Evolutionary conservation across 2,797 vertebrate genomes (phyloP).

Genomic region (Bucorvus abyssinicus): DNA sequence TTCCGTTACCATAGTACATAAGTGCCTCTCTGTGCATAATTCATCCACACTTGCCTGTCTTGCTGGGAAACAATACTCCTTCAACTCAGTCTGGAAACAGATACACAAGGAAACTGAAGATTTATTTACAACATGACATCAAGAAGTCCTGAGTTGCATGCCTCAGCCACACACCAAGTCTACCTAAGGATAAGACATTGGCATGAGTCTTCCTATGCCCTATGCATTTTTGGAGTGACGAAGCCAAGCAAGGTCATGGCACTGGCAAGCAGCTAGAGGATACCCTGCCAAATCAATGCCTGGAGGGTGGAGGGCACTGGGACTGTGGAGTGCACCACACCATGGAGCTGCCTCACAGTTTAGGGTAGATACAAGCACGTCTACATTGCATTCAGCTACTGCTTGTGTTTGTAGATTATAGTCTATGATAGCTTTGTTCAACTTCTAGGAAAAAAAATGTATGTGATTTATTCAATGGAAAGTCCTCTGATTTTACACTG

Average conservation of each 20-base stretch:
- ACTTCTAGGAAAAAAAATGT: background rate
- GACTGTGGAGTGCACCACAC: background rate
- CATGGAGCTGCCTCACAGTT: background rate
- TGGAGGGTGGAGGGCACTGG: background rate
- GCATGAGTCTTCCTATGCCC: background rate
- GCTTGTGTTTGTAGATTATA: background rate
- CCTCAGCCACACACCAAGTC: background rate
- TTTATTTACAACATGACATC: background rate
- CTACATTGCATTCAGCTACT: fast-evolving
- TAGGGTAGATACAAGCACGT: background rate
- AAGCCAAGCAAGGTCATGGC: background rate
- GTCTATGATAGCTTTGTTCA: background rate
- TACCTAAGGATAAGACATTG: background rate
- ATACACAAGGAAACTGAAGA: background rate
- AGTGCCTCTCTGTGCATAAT: background rate
- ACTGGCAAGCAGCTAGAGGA: background rate
- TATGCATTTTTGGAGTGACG: background rate
- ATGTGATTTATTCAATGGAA: background rate
- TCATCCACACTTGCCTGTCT: background rate
- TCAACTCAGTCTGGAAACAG: background rate
- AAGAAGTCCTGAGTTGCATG: background rate
- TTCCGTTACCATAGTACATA: background rate
- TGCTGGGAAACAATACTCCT: background rate
- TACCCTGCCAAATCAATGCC: background rate
- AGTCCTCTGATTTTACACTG: background rate